Base-by-base conservation (phyloP, 1,140 invertebrate genomes). In the Sinella curviseta region DNA sequence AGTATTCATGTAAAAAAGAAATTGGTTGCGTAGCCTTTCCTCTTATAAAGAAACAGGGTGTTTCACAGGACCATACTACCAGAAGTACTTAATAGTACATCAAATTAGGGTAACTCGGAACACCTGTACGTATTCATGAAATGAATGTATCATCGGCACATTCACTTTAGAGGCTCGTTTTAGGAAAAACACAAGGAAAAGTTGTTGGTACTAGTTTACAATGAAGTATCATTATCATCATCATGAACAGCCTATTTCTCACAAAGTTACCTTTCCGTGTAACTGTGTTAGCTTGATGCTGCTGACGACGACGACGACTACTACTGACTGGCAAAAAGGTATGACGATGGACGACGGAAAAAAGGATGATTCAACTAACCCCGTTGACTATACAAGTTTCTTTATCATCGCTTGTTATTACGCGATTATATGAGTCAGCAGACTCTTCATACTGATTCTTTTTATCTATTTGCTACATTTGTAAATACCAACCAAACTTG, bases 201-300 rank as follows among this genome's bases (percentile, higher is more conserved):
- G 65, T 70, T 33, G 65, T 70, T n/a, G 28, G 65, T 70, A 24
- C 65, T 33, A 14, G 65, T 70, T 70, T 70, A 20, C 39, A 48
- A 48, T 20, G 39, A 48, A 20, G 8, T 48, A 20, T 48, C 39
- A 48, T 48, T 20, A 48, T 48, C 8, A 48, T 48, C 31, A 70
- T n/a, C 1, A 8, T 33, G 8, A 31, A 70, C 26, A 70, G 65
- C 65, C 65, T 31, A 70, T 70, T 70, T 70, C 65, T 33, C 65
- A 70, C 65, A 70, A 70, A 33, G 26, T 70, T 24, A 33, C 31
- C 55, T 70, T 70, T 70, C 65, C 65, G 65, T 16, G 65, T 70
- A 70, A 70, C 65, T 31, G 26, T 70, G 65, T 33, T 33, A 70
- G 65, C 8, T 33, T 70, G 65, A 24, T 70, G 24, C 16, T n/a